Evolutionary conservation across 2,797 vertebrate genomes (phyloP).

Genomic region (Pseudochirops corinnae): DNA sequence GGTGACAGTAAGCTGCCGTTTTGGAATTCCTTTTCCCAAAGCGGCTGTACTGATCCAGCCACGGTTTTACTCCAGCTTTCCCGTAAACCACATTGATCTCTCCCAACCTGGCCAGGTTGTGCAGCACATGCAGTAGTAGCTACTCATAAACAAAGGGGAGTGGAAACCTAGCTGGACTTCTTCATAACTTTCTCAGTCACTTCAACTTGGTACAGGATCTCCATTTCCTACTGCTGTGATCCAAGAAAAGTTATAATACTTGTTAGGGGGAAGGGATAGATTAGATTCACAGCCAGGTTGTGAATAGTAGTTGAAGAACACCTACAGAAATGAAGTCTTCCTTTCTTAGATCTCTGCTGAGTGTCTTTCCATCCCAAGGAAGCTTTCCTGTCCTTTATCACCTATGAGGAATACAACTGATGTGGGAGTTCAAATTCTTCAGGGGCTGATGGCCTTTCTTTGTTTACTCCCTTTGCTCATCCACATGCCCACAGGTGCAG

Average conservation of each 20-base stretch:
- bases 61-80: conserved; percentile 34
- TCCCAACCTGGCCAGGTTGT: not conserved
- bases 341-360: conserved; percentile 55
- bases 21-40: conserved; percentile 40
- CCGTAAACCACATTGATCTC: not conserved
- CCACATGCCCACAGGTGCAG: conserved; percentile 68
- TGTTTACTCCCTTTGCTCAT: conserved; percentile 64
- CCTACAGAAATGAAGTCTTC: conserved; percentile 54
- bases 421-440: conserved; percentile 68
- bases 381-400: conserved; percentile 61
- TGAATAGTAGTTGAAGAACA: conserved; percentile 42
- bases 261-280: not conserved
- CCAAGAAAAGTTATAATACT: not conserved
- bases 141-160: conserved; percentile 26
- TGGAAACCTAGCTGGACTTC: conserved; percentile 51
- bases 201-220: conserved; percentile 62
- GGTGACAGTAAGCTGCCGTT: conserved; percentile 1
- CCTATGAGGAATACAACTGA: conserved; percentile 55
- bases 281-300: not conserved
- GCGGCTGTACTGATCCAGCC: conserved; percentile 17
- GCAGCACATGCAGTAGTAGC: conserved; percentile 30
- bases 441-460: conserved; percentile 71
- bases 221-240: conserved; percentile 66
- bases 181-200: conserved; percentile 65
- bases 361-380: conserved; percentile 44